Percentiles rank a stretch among this genome's conserved stretches.
phyloP scores from a whole-genome alignment of 2,888 invertebrate species.

The Himalopsyche japonica region DNA sequence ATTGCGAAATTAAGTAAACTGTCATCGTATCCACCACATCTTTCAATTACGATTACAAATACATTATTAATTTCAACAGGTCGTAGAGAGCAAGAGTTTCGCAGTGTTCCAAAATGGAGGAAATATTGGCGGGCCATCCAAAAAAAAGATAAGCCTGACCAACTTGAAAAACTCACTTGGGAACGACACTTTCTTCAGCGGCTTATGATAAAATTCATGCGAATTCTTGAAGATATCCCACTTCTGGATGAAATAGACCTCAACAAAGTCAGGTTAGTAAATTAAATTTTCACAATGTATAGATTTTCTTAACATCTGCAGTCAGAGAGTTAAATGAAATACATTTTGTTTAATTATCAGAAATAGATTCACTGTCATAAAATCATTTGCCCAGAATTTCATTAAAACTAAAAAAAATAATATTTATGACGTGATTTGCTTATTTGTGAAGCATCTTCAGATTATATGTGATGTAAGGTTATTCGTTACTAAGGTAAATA shows the following conservation, averaged over 20 bases:
- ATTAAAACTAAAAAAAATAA: too few relatives aligned
- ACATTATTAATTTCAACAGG: constrained; percentile 51
- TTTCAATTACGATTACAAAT: background rate
- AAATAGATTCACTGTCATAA: too few relatives aligned
- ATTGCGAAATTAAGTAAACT: constrained; percentile 12
- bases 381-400: too few relatives aligned
- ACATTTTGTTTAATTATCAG: too few relatives aligned
- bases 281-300: background rate
- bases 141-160: constrained; percentile 78
- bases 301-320: too few relatives aligned
- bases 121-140: constrained; percentile 90
- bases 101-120: constrained; percentile 83
- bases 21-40: background rate
- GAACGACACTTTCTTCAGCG: constrained; percentile 83
- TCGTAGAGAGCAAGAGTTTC: constrained; percentile 84
- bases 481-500: too few relatives aligned
- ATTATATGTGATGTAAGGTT: too few relatives aligned
- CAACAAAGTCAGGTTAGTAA: constrained; percentile 58
- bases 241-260: constrained; percentile 62
- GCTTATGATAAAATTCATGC: constrained; percentile 86
- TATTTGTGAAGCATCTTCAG: too few relatives aligned
- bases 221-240: constrained; percentile 75
- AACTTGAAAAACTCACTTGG: constrained; percentile 74
- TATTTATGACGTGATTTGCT: too few relatives aligned
- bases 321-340: too few relatives aligned